Base-by-base conservation (phyloP, 2,888 invertebrate genomes). In the Epinotia demarniana region DNA sequence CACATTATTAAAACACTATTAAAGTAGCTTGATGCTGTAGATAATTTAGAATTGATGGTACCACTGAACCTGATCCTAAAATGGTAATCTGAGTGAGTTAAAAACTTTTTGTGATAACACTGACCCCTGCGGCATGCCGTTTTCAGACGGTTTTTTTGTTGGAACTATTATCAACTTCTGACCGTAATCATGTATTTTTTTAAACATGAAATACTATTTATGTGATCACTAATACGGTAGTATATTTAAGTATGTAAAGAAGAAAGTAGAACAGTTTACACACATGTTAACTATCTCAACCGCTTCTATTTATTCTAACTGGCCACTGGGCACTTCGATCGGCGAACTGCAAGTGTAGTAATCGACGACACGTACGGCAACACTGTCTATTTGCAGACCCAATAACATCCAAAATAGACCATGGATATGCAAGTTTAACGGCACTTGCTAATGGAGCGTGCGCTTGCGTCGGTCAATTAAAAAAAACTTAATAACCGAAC, bases 401-500 rank as follows among this genome's bases (percentile, higher is more conserved):
- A 81, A 80, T 81, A 83, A 81, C 78, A 73, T 80, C 80, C 79
- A 81, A 84, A 84, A 83, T 83, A 84, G 80, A 78, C 72, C 77
- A 75, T 72, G 83, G 86, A 86, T 84, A 81, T 84, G 85, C 83
- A 82, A 83, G n/a, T n/a, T n/a, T n/a, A n/a, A 84, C 82, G 84
- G 84, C 87, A 83, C 84, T 84, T 85, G 85, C 85, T 85, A 89
- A 87, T 86, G 83, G 88, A 86, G 85, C 86, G 85, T 87, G 85
- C 57, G 70, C 49, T 75, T 49, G 64, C 46, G 49, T 58, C 62
- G 55, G n/a, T 12, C 46, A 13, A 46, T 61, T 33, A 60, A 70
- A 69, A 68, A 69, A 70, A 53, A 70, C 53, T 33, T 62, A 61
- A 70, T 70, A 70, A 62, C 49, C 70, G 72, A 57, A 49, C 72